phyloP scores from a whole-genome alignment of 1,140 invertebrate genomes.

The Papilio aristodemus region DNA sequence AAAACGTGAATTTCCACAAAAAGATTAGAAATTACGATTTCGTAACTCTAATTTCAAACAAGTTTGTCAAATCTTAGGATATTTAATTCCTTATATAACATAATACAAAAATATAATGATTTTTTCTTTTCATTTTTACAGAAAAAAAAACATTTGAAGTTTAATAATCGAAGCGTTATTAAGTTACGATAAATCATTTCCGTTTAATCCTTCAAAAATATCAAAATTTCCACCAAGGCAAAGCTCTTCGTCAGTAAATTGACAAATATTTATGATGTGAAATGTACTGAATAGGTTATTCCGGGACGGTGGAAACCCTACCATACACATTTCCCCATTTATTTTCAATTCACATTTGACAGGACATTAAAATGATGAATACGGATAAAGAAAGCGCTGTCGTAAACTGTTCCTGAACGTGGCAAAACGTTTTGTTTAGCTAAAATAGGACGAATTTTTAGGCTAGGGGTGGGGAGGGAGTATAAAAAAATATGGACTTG shows the following conservation, averaged over 20 bases:
- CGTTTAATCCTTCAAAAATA: slow-evolving; percentile 1
- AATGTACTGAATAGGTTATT: slow-evolving; percentile 22
- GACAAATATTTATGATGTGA: slow-evolving; percentile 28
- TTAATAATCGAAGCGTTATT: neutral
- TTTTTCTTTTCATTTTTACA: no score
- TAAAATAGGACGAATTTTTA: no score
- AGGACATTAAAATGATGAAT: slow-evolving; percentile 26
- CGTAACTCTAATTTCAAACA: no score
- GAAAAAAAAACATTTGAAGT: no score
- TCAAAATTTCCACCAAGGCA: slow-evolving; percentile 2
- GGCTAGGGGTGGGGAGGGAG: no score
- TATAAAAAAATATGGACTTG: no score
- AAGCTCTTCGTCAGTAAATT: slow-evolving; percentile 17
- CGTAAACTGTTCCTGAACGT: slow-evolving; percentile 6
- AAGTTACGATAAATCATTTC: neutral
- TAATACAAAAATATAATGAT: no score
- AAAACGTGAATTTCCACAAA: no score
- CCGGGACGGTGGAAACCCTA: neutral
- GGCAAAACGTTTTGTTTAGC: neutral
- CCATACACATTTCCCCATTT: slow-evolving; percentile 20
- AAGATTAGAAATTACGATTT: no score
- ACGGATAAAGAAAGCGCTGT: slow-evolving; percentile 16
- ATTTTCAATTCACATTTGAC: slow-evolving; percentile 29
- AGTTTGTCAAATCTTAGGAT: no score
- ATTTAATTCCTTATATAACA: no score